Evolutionary conservation across 2,888 invertebrate species (phyloP).

Genomic region (Eupithecia centaureata): DNA sequence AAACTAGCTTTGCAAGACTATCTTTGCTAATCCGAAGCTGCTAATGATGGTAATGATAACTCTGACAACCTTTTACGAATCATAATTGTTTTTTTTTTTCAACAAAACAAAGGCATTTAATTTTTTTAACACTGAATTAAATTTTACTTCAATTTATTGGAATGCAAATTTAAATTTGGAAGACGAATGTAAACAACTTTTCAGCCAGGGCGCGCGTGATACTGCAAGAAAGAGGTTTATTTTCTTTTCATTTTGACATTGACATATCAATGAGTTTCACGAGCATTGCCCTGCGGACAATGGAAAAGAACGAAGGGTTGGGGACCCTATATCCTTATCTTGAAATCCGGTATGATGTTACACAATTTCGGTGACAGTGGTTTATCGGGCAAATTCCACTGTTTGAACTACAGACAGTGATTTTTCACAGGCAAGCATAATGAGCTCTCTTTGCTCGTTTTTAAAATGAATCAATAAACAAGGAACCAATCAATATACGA

Average conservation of each 20-base stretch:
- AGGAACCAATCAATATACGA: not conserved
- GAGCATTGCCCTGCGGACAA: conserved; percentile 19
- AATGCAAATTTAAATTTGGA: conserved; percentile 17
- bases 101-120: not conserved
- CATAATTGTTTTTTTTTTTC: not conserved
- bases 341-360: conserved; percentile 26
- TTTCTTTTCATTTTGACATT: conserved; percentile 28
- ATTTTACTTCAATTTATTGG: not conserved
- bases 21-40: no score
- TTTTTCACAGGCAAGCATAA: no score
- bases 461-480: not conserved
- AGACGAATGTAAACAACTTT: conserved; percentile 18
- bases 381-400: not conserved
- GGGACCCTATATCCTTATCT: conserved; percentile 14
- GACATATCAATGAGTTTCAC: conserved; percentile 21
- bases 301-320: conserved; percentile 18
- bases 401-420: not conserved
- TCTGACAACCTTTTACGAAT: not conserved
- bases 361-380: not conserved
- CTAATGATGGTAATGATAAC: no score
- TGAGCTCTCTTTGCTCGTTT: no score
- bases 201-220: conserved; percentile 4
- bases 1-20: no score
- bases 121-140: not conserved
- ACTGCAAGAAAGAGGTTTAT: conserved; percentile 7